Base-by-base conservation (phyloP, 1,140 invertebrate genomes). In the Augochlora pura region DNA sequence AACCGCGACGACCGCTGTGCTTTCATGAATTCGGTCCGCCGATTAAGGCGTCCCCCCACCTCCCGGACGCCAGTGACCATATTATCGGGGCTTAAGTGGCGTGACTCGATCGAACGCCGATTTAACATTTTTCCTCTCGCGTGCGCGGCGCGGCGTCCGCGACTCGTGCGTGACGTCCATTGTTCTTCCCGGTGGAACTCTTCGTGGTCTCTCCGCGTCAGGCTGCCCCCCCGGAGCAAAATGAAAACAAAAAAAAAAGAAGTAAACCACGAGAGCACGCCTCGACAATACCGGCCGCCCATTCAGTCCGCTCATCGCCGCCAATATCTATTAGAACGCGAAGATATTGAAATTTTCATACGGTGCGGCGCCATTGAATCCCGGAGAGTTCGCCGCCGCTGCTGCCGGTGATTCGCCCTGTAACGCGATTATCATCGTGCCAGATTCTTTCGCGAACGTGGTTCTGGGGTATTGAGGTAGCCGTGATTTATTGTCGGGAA, bases 111-210 rank as follows among this genome's bases (percentile, higher is more conserved):
- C 87, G 87, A 90, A 87, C 84, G 81, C 81, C 87, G 88, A 91
- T 91, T 91, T 87, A 87, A 87, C 85, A 83, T 90, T 90, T 90
- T 84, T 86, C 87, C 86, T 57, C 54, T 57, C 54, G 54, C 54
- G 54, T 2, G 6, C 52, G 52, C 52, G 52, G 42, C 12, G 49
- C 49, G 49, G 32, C 32, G 42, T 46, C 14, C 84, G 85, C 85
- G 86, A 88, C 86, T 87, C 85, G 87, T 77, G 73, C 75, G 80
- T 90, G 83, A 88, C 90, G 89, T 92, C 88, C 87, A 92, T 91
- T 91, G 90, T 92, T 90, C 91, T 89, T 89, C 82, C n/a, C n/a
- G n/a, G 72, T 87, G 86, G 90, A 92, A 87, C 89, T 87, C 81
- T 66, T 84, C 85, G 85, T 90, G 90, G 89, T 89, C 88, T 91